Evolutionary conservation across 53 echinoderm and acorn worm genomes (phyloP), one percentile per base, ranked within the genome.

Genomic region (Holothuria scabra): DNA sequence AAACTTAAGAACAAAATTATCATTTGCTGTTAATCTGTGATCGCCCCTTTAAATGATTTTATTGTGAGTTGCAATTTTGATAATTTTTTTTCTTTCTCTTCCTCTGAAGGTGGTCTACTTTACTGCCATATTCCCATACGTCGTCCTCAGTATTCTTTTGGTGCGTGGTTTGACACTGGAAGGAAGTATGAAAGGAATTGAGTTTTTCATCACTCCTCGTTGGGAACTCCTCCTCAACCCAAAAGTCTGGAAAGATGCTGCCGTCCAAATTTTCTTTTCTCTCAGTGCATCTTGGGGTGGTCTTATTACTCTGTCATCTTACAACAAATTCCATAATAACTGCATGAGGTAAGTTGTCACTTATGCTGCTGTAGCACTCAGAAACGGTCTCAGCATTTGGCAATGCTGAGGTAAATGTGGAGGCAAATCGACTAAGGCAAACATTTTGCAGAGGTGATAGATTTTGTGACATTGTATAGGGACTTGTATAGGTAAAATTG

Each of bases 221-320:
- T 95, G 89, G 89, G 85, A 87, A 31, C 88, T 86, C 22, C 93
- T 95, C 11, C 84, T 81, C 48, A 87, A 91, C 33, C 91, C 95
- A 41, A 90, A 93, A 89, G 96, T 99, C 21, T 99, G 99, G 99
- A 94, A 94, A 76, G 99, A 99, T 86, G 99, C 99, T n/a, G 99
- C 99, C 8, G 99, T 99, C 8, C 99, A 99, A 66, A 99, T 99
- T 56, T 99, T 99, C 88, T 99, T 95, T 56, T 99, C 99, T 13
- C 93, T 99, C 16, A 94, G 94, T 35, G 99, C 94, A 28, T 94
- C 94, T 0, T 99, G 99, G 99, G 99, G 99, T 41, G 99, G 99
- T 61, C 94, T 99, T 22, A 99, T 99, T 13, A 99, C 99, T 1
- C 80, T 99, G 19, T 94, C 99, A 13, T 99, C 99, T 3, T 99